Conservation (phyloP, 2,888 invertebrate genomes). For the Congeria kusceri region DNA sequence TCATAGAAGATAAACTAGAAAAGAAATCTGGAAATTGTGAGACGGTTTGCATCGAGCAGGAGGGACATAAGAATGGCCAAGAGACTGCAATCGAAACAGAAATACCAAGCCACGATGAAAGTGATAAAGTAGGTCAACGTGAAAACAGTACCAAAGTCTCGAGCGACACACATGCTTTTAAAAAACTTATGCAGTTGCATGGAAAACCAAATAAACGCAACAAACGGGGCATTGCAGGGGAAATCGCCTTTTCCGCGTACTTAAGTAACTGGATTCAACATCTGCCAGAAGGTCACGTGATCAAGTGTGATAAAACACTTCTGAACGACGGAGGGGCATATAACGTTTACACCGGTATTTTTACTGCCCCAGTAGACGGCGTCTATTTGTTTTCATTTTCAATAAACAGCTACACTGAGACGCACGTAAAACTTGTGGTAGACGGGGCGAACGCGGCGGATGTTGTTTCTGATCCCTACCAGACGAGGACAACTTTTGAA, state of each 20-base stretch:
- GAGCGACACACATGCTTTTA: no score
- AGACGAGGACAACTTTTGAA: neutral
- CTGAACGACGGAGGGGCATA: constrained; percentile 4
- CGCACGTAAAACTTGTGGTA: constrained; percentile 4
- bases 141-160: no score
- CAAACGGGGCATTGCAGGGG: neutral
- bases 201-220: neutral
- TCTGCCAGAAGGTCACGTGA: neutral
- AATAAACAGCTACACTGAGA: neutral
- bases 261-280: neutral
- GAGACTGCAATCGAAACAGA: no score
- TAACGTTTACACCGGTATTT: neutral
- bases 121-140: no score
- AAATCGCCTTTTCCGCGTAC: neutral
- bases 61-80: no score
- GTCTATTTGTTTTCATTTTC: neutral
- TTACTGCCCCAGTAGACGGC: neutral
- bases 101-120: no score
- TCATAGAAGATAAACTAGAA: no score
- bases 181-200: no score
- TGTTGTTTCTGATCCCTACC: neutral
- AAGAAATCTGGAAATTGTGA: no score
- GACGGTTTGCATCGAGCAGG: no score
- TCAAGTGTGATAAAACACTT: constrained; percentile 1
- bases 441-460: neutral